Evolutionary conservation across 92 coral and sea anemone species (phyloP).

Genomic region (Galaxea fascicularis): DNA sequence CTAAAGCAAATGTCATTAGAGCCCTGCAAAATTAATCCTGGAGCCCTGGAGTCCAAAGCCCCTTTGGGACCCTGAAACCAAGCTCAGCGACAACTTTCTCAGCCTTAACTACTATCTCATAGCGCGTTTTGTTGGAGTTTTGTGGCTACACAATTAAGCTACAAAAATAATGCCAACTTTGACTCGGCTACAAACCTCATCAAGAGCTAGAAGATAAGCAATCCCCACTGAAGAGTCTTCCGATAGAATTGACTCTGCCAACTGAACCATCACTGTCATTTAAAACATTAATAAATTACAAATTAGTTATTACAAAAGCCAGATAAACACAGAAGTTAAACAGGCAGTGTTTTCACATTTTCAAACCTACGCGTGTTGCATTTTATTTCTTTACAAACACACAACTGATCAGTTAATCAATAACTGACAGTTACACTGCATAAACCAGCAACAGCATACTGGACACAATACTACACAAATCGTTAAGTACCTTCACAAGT

Average conservation of each 20-base stretch:
- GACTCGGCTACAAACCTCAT: conserved; percentile 67
- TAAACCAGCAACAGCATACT: background rate
- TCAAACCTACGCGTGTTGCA: too few species aligned
- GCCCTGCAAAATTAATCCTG: too few species aligned
- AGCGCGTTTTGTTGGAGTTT: background rate
- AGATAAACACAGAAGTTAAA: background rate
- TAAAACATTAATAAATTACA: background rate
- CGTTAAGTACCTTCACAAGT: conserved; percentile 81
- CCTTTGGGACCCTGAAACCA: too few species aligned
- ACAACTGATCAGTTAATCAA: background rate
- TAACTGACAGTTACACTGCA: background rate
- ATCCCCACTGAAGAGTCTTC: conserved; percentile 78
- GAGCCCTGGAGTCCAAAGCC: too few species aligned
- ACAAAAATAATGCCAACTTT: background rate
- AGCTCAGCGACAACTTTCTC: too few species aligned
- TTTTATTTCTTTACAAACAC: background rate
- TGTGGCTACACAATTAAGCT: too few species aligned
- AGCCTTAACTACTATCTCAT: too few species aligned
- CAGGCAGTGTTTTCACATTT: background rate
- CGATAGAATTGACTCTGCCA: conserved; percentile 72
- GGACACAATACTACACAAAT: background rate
- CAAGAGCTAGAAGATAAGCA: conserved; percentile 86
- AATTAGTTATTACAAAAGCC: background rate
- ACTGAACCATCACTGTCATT: conserved; percentile 75
- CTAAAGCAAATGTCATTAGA: too few species aligned